Conservation (phyloP, 2,888 invertebrate genomes). For the Caenorhabditis parvicauda region DNA sequence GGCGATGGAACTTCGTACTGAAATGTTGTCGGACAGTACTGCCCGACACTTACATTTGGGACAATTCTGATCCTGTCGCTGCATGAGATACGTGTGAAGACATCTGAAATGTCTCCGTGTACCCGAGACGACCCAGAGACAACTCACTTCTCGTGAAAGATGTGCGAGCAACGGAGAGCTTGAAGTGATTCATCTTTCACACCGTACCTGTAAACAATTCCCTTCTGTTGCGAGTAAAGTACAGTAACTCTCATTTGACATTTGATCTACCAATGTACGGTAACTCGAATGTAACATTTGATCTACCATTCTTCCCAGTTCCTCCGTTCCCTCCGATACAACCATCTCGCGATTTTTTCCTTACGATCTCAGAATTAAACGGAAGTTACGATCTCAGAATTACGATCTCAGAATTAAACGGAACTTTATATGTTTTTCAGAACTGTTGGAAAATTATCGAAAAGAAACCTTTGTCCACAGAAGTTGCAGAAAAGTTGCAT, state of each 20-base stretch:
- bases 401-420: too few relatives aligned
- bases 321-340: too few relatives aligned
- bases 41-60: constrained; percentile 58
- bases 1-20: constrained; percentile 50
- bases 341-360: too few relatives aligned
- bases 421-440: too few relatives aligned
- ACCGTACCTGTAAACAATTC: too few relatives aligned
- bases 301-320: too few relatives aligned
- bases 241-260: too few relatives aligned
- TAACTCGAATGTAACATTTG: too few relatives aligned
- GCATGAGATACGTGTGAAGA: constrained; percentile 50
- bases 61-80: constrained; percentile 52
- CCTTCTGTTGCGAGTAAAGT: too few relatives aligned
- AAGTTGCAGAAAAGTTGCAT: constrained; percentile 66
- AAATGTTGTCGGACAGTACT: constrained; percentile 53
- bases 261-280: too few relatives aligned
- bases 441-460: background rate
- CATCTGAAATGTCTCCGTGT: constrained; percentile 31
- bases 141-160: constrained; percentile 60
- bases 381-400: too few relatives aligned
- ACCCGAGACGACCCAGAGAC: background rate
- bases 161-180: constrained; percentile 62
- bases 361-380: too few relatives aligned
- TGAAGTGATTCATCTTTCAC: constrained; percentile 58
- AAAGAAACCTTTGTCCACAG: constrained; percentile 64